Percentiles rank a stretch among this genome's conserved stretches.
Conservation (phyloP, 1,140 invertebrate genomes). For the Akabosia matsudoensis region DNA sequence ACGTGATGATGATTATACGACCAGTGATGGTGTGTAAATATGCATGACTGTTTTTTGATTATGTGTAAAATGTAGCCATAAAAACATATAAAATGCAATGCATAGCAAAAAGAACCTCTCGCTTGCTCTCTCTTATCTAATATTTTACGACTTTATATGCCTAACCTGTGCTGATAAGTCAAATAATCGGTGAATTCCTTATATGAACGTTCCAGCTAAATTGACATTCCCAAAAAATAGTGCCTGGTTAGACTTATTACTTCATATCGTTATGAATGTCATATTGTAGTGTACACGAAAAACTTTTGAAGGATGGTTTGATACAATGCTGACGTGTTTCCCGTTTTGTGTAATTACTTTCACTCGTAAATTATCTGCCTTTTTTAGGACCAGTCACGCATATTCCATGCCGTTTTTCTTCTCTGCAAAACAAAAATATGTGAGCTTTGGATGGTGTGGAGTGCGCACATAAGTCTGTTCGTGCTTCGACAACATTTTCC, state of each 20-base stretch:
- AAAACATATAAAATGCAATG: not conserved
- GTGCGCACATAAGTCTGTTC: no score
- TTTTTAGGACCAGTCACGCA: not conserved
- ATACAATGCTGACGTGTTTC: not conserved
- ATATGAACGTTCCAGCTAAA: not conserved
- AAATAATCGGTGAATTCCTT: not conserved
- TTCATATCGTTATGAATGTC: not conserved
- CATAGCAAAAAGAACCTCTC: no score
- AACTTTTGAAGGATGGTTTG: no score
- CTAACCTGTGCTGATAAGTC: not conserved
- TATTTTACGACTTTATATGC: not conserved
- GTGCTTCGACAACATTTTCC: no score
- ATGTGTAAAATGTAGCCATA: constrained; percentile 19
- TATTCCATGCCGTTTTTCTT: not conserved
- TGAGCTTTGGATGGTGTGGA: not conserved
- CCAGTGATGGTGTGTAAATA: constrained; percentile 3
- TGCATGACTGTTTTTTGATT: constrained; percentile 9
- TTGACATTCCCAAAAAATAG: not conserved
- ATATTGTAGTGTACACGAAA: not conserved
- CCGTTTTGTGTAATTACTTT: not conserved
- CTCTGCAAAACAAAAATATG: not conserved
- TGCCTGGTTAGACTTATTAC: not conserved
- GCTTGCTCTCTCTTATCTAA: not conserved
- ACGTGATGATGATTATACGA: not conserved
- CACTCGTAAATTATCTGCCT: not conserved